phyloP scores from a whole-genome alignment of 1,140 invertebrate species.

The Ectropis grisescens region DNA sequence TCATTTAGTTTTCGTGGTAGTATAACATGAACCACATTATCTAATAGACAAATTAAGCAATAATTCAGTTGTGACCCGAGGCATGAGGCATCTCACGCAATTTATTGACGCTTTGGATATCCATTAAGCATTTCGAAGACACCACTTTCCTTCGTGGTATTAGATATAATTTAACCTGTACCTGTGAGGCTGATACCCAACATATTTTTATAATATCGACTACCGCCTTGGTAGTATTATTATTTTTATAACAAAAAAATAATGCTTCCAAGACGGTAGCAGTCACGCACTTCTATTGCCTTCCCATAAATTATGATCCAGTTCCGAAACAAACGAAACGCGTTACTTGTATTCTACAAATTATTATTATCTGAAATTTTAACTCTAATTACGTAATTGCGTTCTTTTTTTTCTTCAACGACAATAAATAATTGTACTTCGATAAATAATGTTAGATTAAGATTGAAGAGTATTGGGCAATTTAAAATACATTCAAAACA shows the following conservation, averaged over 20 bases:
- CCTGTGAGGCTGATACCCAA: too few species aligned
- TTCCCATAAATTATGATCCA: constrained; percentile 8
- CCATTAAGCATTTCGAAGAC: constrained; percentile 15
- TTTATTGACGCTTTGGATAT: constrained; percentile 18
- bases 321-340: too few species aligned
- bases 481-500: too few species aligned
- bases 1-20: constrained; percentile 7
- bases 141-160: constrained; percentile 20
- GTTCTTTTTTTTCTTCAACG: too few species aligned
- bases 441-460: too few species aligned
- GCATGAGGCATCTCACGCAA: constrained; percentile 23
- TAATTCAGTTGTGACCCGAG: constrained; percentile 18
- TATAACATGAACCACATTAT: constrained; percentile 14
- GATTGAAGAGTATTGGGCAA: too few species aligned
- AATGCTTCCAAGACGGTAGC: constrained; percentile 16
- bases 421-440: too few species aligned
- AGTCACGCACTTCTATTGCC: constrained; percentile 24
- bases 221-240: too few species aligned
- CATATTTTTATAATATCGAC: too few species aligned
- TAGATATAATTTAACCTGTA: constrained; percentile 5
- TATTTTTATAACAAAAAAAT: constrained; percentile 17
- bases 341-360: too few species aligned
- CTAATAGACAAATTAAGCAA: constrained; percentile 18
- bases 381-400: too few species aligned
- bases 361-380: too few species aligned